Conservation (phyloP, 2,113 vertebrate genomes). For the Cynocephalus volans region DNA sequence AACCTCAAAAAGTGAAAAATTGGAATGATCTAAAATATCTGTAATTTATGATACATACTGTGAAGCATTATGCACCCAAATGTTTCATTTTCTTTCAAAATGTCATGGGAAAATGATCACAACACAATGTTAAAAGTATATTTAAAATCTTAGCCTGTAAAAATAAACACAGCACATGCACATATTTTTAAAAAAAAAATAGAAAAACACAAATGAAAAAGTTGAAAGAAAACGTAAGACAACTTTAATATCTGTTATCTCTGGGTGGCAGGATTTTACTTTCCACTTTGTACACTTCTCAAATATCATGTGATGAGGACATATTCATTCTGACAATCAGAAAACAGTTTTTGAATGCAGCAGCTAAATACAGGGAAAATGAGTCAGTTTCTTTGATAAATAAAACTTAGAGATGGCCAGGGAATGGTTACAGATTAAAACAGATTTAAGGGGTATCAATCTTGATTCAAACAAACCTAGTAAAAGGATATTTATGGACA, state of each 20-base stretch:
- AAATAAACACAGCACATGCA: conserved; percentile 19
- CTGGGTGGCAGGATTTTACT: neutral
- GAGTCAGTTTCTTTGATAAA: neutral
- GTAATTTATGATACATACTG: neutral
- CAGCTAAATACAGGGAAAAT: conserved; percentile 12
- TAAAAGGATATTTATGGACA: neutral
- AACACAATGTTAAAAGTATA: conserved; percentile 20
- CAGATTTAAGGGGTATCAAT: neutral
- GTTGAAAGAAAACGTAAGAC: neutral
- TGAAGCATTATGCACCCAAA: neutral
- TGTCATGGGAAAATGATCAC: neutral
- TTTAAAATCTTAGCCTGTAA: neutral
- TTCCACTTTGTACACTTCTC: neutral
- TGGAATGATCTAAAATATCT: neutral
- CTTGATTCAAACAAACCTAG: neutral
- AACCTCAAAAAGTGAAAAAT: neutral
- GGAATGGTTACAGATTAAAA: neutral
- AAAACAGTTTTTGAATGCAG: neutral
- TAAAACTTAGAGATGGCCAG: neutral
- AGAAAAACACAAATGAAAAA: neutral
- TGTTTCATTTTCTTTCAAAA: conserved; percentile 28
- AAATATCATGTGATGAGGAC: neutral
- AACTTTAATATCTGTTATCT: neutral
- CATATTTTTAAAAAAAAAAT: neutral
- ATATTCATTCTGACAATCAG: neutral